Conservation (phyloP, 2,113 vertebrate genomes). For the Myiozetetes cayanensis region DNA sequence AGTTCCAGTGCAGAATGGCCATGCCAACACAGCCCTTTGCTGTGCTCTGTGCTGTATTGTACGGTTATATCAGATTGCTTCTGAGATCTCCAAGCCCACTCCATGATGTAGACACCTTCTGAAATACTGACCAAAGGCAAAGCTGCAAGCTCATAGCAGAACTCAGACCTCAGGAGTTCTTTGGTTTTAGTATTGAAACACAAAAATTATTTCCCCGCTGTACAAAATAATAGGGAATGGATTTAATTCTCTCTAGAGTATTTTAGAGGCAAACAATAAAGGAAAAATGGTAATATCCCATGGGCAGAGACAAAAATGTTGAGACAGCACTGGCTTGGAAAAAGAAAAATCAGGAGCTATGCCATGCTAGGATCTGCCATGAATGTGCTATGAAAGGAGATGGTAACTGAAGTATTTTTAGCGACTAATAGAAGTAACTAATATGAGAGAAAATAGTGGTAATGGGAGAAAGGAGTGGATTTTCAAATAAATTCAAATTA, state of each 20-base stretch:
- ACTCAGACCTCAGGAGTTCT: background rate
- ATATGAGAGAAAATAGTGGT: background rate
- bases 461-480: background rate
- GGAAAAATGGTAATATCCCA: background rate
- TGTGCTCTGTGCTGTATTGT: background rate
- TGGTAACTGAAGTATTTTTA: background rate
- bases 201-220: background rate
- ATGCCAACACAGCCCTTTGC: background rate
- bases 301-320: background rate
- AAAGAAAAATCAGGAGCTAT: background rate
- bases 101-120: rapidly evolving
- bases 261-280: background rate
- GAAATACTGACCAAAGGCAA: background rate
- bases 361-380: background rate
- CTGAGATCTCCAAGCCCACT: background rate
- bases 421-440: background rate
- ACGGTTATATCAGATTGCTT: background rate
- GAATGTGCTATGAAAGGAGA: background rate
- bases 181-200: background rate
- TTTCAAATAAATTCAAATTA: background rate
- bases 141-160: background rate
- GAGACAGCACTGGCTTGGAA: background rate
- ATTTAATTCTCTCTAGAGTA: background rate
- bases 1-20: background rate
- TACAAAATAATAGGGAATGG: background rate